These are phyloP conservation scores for Macropodus opercularis DNA, from an alignment of 2,797 vertebrate species.

Conservation along the genomic window DNA sequence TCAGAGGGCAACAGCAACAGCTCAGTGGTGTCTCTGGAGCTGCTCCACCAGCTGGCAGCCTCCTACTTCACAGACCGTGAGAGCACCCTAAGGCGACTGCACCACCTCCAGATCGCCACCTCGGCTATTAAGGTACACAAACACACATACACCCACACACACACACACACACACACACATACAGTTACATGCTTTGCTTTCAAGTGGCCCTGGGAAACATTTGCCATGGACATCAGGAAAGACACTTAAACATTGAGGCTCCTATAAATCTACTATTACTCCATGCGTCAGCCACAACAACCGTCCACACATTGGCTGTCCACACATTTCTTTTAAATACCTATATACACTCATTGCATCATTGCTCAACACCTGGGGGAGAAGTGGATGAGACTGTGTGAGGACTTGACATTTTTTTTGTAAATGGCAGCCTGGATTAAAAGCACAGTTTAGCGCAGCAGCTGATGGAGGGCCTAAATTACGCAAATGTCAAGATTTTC, in stretches of 20 bases:
- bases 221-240: slow-evolving; percentile 26
- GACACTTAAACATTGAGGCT: slow-evolving; percentile 29
- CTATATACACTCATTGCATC: too few species aligned
- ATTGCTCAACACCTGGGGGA: slow-evolving; percentile 29
- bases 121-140: slow-evolving; percentile 81
- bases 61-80: slow-evolving; percentile 99
- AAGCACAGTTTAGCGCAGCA: slow-evolving; percentile 4
- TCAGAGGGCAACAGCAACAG: slow-evolving; percentile 88
- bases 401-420: slow-evolving; percentile 11
- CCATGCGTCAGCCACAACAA: slow-evolving; percentile 18
- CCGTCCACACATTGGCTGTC: slow-evolving; percentile 18
- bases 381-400: slow-evolving; percentile 4
- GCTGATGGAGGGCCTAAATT: slow-evolving; percentile 21
- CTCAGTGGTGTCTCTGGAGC: slow-evolving; percentile 92
- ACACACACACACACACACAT: too few species aligned
- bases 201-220: not conserved
- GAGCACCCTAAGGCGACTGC: slow-evolving; percentile 92
- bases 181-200: too few species aligned
- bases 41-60: slow-evolving; percentile 95
- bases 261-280: slow-evolving; percentile 34
- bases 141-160: too few species aligned
- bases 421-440: slow-evolving; percentile 28
- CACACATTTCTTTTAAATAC: too few species aligned
- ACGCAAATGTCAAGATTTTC: slow-evolving; percentile 48
- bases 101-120: slow-evolving; percentile 89